Percentiles rank a stretch among this genome's conserved stretches.
phyloP scores from a whole-genome alignment of 2,797 vertebrate species.

The Aratinga solstitialis region DNA sequence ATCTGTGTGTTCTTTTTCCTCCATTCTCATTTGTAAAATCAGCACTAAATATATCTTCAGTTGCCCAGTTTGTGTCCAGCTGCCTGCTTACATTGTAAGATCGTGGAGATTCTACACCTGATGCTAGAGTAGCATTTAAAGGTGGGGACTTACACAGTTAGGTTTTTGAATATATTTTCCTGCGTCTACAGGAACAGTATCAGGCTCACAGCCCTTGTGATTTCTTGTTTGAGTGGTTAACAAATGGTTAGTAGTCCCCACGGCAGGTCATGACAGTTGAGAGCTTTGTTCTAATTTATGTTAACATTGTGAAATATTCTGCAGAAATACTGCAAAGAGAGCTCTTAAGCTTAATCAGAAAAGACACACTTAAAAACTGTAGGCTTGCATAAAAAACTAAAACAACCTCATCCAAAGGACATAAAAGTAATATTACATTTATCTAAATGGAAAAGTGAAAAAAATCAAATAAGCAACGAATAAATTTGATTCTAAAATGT shows the following conservation, averaged over 20 bases:
- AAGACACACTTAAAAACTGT: not conserved
- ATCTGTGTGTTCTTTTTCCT: not conserved
- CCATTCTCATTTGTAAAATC: not conserved
- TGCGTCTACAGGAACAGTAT: not conserved
- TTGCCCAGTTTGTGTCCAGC: not conserved
- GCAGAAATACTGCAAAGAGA: not conserved
- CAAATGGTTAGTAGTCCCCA: not conserved
- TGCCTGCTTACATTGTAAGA: not conserved
- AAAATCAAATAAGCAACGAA: not conserved
- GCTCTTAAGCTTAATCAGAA: slow-evolving; percentile 14
- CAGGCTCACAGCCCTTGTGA: not conserved
- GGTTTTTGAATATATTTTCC: not conserved
- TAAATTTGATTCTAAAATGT: slow-evolving; percentile 27
- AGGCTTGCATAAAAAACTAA: not conserved
- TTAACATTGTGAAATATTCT: slow-evolving; percentile 5
- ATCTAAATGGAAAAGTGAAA: slow-evolving; percentile 5
- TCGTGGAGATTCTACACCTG: not conserved
- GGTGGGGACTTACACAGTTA: not conserved
- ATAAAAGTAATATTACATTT: not conserved
- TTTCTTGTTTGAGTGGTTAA: not conserved
- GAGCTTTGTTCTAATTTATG: slow-evolving; percentile 24
- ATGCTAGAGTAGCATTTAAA: not conserved
- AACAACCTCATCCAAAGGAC: not conserved
- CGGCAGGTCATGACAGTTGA: not conserved
- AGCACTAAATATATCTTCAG: not conserved